phyloP scores from a whole-genome alignment of 2,888 invertebrate genomes.

The Dryocosmus kuriphilus region DNA sequence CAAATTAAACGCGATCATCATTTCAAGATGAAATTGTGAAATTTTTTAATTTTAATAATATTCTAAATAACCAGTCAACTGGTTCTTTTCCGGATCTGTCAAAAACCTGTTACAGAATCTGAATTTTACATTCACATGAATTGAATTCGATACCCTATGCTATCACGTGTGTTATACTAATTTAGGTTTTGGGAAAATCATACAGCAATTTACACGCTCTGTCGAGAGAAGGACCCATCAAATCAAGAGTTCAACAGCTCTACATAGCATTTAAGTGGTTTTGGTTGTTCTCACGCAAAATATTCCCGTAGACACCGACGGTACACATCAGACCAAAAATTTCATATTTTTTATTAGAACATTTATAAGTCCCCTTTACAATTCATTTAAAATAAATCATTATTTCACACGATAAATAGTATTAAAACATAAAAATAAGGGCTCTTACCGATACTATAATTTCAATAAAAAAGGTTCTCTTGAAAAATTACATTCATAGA shows the following conservation, averaged over 20 bases:
- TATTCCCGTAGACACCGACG: not conserved
- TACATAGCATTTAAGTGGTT: slow-evolving; percentile 16
- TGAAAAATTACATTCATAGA: too few relatives aligned
- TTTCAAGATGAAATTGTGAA: not conserved
- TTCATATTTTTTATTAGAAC: not conserved
- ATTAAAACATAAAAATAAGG: too few relatives aligned
- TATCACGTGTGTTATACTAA: slow-evolving; percentile 33
- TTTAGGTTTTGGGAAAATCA: slow-evolving; percentile 23
- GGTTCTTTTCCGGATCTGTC: too few relatives aligned
- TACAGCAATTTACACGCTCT: slow-evolving; percentile 33
- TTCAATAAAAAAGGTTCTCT: too few relatives aligned
- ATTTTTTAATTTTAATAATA: not conserved
- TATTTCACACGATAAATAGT: not conserved
- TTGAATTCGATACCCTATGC: slow-evolving; percentile 24
- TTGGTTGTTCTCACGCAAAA: slow-evolving; percentile 8
- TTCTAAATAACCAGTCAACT: not conserved
- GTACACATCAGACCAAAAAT: not conserved
- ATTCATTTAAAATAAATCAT: not conserved
- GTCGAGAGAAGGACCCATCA: slow-evolving; percentile 29
- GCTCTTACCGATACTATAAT: too few relatives aligned
- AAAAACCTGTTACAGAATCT: not conserved
- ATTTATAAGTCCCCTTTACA: not conserved
- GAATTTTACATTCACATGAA: not conserved
- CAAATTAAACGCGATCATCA: not conserved
- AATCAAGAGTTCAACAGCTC: slow-evolving; percentile 15